phyloP scores from a whole-genome alignment of 2,888 invertebrate genomes.

The Drosophila putrida region DNA sequence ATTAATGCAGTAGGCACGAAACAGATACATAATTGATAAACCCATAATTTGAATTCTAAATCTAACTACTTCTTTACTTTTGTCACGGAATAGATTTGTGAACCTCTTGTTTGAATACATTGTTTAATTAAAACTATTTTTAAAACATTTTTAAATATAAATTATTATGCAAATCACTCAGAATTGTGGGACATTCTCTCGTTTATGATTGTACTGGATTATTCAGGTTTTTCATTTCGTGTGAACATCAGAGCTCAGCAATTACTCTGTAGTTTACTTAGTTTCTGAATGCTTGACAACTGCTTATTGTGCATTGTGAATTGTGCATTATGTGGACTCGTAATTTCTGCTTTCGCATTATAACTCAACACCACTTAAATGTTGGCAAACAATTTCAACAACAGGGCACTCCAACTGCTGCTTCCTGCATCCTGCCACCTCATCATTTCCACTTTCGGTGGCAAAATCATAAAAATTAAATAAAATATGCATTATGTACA shows the following conservation, averaged over 20 bases:
- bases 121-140: too few species aligned
- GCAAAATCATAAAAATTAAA: constrained; percentile 75
- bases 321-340: constrained; percentile 48
- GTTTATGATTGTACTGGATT: not conserved
- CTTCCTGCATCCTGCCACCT: not conserved
- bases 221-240: not conserved
- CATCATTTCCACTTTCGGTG: constrained; percentile 66
- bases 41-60: too few species aligned
- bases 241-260: constrained; percentile 27
- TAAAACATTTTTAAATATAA: too few species aligned
- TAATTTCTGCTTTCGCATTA: constrained; percentile 45
- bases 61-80: too few species aligned
- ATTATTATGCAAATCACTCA: not conserved
- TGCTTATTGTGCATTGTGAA: constrained; percentile 43
- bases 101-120: too few species aligned
- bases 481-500: constrained; percentile 75
- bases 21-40: too few species aligned
- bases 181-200: not conserved
- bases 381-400: constrained; percentile 65
- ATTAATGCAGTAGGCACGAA: too few species aligned
- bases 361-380: constrained; percentile 69
- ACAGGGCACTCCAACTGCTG: constrained; percentile 15
- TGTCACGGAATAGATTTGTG: too few species aligned
- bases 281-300: constrained; percentile 35
- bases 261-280: constrained; percentile 18